Evolutionary conservation across 2,797 vertebrate genomes (phyloP).

Genomic region (Acomys russatus): DNA sequence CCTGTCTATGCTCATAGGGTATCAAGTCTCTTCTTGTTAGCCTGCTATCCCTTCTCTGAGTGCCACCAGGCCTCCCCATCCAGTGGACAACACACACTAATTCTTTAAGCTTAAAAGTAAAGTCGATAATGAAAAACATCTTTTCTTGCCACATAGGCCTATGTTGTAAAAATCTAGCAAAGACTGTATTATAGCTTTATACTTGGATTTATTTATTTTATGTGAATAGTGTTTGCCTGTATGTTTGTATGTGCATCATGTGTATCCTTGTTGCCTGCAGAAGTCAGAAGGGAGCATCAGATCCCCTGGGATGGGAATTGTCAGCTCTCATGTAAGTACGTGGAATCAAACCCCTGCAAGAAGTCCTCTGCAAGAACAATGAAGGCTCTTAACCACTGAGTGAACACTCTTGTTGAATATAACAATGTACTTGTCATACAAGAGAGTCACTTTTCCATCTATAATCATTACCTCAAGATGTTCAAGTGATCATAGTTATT

Average conservation of each 20-base stretch:
- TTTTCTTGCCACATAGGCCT: background rate
- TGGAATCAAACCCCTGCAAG: background rate
- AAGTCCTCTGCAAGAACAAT: background rate
- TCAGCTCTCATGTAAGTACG: too few species aligned
- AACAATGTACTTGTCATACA: slow-evolving; percentile 20
- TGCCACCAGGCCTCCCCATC: too few species aligned
- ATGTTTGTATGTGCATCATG: background rate
- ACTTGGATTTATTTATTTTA: background rate
- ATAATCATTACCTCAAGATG: background rate
- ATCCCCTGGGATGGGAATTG: too few species aligned
- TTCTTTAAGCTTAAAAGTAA: background rate
- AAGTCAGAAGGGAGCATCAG: too few species aligned
- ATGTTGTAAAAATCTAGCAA: background rate
- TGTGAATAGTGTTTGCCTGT: background rate
- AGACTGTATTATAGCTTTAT: background rate
- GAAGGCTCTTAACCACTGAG: background rate
- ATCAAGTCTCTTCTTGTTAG: too few species aligned
- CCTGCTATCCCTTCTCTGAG: too few species aligned
- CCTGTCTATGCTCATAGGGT: too few species aligned
- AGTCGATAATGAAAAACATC: background rate
- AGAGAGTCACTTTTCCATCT: background rate
- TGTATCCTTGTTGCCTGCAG: background rate
- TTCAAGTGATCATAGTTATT: background rate
- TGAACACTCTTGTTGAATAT: background rate
- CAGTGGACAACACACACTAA: background rate